Percentiles rank a stretch among this genome's conserved stretches.
phyloP scores from a whole-genome alignment of 1,140 invertebrate species.

The Magallana ariakensis region DNA sequence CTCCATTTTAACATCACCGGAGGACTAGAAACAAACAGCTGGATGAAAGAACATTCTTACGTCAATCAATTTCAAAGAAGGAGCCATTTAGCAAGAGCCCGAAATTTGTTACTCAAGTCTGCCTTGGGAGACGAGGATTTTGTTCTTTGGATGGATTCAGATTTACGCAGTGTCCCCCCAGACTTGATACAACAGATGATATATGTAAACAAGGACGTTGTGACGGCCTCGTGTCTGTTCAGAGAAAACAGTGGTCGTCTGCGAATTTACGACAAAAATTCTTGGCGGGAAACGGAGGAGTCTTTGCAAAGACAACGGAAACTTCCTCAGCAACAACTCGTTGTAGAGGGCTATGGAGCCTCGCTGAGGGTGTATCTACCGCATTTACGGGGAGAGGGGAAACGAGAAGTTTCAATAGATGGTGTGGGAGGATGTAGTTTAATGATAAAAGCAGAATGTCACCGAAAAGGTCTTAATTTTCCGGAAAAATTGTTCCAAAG shows the following conservation, averaged over 20 bases:
- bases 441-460: conserved; percentile 68
- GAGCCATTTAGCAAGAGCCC: conserved; percentile 70
- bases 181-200: conserved; percentile 74
- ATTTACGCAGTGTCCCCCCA: conserved; percentile 64
- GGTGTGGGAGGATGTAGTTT: conserved; percentile 76
- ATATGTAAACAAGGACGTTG: conserved; percentile 68
- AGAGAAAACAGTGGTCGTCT: conserved; percentile 48
- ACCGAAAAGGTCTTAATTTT: conserved; percentile 72
- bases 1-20: conserved; percentile 67
- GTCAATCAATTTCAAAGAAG: conserved; percentile 66
- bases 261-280: conserved; percentile 74
- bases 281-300: conserved; percentile 74
- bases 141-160: conserved; percentile 76
- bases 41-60: conserved; percentile 62
- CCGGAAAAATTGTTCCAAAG: conserved; percentile 70
- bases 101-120: conserved; percentile 68
- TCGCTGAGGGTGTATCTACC: conserved; percentile 70
- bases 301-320: conserved; percentile 64
- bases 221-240: conserved; percentile 70
- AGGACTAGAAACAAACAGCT: conserved; percentile 60
- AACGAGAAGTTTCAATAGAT: conserved; percentile 70
- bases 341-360: conserved; percentile 74
- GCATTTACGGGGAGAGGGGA: conserved; percentile 70
- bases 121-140: conserved; percentile 66
- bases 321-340: conserved; percentile 59